phyloP scores from a whole-genome alignment of 1,140 invertebrate genomes.

The Thaumatotibia leucotreta region DNA sequence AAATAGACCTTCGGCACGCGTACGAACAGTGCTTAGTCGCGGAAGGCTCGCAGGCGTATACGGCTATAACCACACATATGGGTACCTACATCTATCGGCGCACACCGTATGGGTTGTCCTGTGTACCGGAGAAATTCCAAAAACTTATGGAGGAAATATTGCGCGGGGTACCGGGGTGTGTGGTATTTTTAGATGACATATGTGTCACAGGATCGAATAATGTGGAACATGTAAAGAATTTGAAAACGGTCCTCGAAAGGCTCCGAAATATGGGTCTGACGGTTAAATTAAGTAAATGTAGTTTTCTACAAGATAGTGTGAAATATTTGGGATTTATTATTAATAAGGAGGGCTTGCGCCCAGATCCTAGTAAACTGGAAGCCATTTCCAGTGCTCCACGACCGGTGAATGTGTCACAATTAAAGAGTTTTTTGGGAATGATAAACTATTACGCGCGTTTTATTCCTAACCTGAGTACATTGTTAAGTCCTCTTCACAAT shows the following conservation, averaged over 20 bases:
- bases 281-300: neutral
- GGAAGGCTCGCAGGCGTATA: too few relatives aligned
- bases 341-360: neutral
- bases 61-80: too few relatives aligned
- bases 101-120: too few relatives aligned
- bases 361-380: neutral
- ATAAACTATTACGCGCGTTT: neutral
- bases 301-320: neutral
- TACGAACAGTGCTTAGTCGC: too few relatives aligned
- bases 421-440: neutral
- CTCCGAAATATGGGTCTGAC: neutral
- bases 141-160: too few relatives aligned
- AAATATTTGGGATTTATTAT: neutral
- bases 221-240: neutral
- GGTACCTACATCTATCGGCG: too few relatives aligned
- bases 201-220: neutral
- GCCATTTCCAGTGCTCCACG: neutral
- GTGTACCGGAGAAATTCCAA: too few relatives aligned
- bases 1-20: too few relatives aligned
- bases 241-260: neutral
- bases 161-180: neutral
- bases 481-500: neutral
- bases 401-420: neutral
- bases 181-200: neutral
- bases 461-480: neutral